Percentiles rank a stretch among this genome's conserved stretches.
phyloP scores from a whole-genome alignment of 2,888 invertebrate genomes.

The Salpingus planirostris region DNA sequence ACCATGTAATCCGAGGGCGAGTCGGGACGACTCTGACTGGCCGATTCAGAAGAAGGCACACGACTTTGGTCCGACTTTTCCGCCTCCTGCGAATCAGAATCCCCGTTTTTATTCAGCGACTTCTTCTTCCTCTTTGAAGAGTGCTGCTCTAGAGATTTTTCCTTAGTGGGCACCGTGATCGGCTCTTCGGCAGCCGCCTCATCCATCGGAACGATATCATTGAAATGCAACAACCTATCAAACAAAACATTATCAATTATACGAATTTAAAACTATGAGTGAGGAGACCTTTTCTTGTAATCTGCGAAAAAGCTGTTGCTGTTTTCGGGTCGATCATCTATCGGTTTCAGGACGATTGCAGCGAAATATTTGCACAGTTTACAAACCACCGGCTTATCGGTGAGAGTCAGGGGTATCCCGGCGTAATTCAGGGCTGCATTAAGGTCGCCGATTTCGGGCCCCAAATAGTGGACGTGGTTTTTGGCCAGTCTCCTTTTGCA shows the following conservation, averaged over 20 bases:
- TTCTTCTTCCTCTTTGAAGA: constrained; percentile 21
- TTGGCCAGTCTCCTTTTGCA: constrained; percentile 68
- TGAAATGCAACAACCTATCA: constrained; percentile 37
- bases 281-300: constrained; percentile 60
- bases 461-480: constrained; percentile 66
- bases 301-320: constrained; percentile 48
- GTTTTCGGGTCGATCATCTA: constrained; percentile 9
- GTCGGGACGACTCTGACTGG: constrained; percentile 32
- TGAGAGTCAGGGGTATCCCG: constrained; percentile 59
- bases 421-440: constrained; percentile 49
- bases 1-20: constrained; percentile 36
- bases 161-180: constrained; percentile 33
- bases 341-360: constrained; percentile 1
- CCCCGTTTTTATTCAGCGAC: constrained; percentile 17
- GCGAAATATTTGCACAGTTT: constrained; percentile 75
- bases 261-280: too few relatives aligned
- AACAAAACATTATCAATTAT: too few relatives aligned
- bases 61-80: constrained; percentile 24
- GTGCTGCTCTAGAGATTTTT: constrained; percentile 24
- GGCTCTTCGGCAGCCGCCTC: constrained; percentile 47
- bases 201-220: constrained; percentile 59
- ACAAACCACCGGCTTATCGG: constrained; percentile 66
- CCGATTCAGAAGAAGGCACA: constrained; percentile 30
- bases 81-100: constrained; percentile 17
- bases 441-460: constrained; percentile 47